Conservation (phyloP, 2,113 vertebrate genomes). For the Rhadina sibilatrix region DNA sequence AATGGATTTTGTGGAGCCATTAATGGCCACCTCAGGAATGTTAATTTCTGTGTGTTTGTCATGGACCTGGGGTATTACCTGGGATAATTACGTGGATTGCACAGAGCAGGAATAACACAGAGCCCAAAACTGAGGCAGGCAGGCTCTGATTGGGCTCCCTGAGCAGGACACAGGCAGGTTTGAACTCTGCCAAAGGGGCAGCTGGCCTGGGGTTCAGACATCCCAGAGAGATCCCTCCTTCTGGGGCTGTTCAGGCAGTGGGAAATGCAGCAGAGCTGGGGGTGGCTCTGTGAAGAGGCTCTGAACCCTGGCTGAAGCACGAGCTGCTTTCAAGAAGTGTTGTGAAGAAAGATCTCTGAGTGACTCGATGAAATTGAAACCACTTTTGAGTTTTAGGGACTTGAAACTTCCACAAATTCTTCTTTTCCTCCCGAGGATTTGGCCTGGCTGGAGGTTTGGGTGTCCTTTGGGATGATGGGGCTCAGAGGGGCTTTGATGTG, state of each 20-base stretch:
- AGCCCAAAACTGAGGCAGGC: background rate
- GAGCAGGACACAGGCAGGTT: background rate
- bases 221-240: fast-evolving
- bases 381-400: background rate
- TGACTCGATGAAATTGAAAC: background rate
- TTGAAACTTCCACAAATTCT: background rate
- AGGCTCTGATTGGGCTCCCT: background rate
- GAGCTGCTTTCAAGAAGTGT: background rate
- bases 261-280: background rate
- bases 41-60: background rate
- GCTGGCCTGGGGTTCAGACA: background rate
- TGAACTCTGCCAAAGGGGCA: background rate
- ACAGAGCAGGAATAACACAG: background rate
- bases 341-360: background rate
- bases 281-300: background rate
- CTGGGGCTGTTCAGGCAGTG: background rate
- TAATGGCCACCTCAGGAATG: background rate
- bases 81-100: background rate
- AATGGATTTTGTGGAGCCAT: background rate
- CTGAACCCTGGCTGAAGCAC: background rate
- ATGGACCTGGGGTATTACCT: background rate
- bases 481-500: conserved; percentile 14
- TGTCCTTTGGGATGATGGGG: background rate
- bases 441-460: no score
- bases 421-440: background rate